These are phyloP conservation scores for Hiodon alosoides DNA, from an alignment of 2,113 vertebrate species.

Conservation along the genomic window DNA sequence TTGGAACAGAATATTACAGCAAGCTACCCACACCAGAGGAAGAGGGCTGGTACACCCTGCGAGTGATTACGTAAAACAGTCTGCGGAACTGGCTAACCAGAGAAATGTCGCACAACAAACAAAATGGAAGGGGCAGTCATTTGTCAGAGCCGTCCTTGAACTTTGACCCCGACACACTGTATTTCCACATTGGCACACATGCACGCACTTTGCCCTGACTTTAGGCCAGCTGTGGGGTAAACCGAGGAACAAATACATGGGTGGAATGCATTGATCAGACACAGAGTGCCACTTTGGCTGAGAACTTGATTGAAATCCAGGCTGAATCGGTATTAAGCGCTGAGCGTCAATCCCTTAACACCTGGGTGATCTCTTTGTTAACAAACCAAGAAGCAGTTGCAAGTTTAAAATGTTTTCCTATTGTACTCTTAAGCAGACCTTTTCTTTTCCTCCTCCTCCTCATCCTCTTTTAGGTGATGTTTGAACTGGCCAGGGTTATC, in stretches of 20 bases:
- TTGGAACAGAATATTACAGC: background rate
- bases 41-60: background rate
- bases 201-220: background rate
- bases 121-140: background rate
- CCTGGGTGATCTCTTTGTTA: background rate
- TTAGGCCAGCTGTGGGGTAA: background rate
- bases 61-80: background rate
- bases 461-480: constrained; percentile 81
- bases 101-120: background rate
- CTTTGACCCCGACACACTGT: background rate
- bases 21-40: background rate
- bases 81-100: background rate
- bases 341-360: background rate
- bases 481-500: constrained; percentile 81
- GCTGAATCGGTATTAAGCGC: background rate
- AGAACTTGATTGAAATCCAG: background rate
- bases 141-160: background rate
- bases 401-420: background rate
- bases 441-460: constrained; percentile 23
- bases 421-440: too few relatives aligned
- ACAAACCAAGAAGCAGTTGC: background rate
- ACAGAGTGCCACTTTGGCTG: background rate
- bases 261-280: background rate
- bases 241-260: background rate
- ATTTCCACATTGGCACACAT: background rate